Evolutionary conservation across 1,140 invertebrate species (phyloP).

Genomic region (Mylabris phalerata): DNA sequence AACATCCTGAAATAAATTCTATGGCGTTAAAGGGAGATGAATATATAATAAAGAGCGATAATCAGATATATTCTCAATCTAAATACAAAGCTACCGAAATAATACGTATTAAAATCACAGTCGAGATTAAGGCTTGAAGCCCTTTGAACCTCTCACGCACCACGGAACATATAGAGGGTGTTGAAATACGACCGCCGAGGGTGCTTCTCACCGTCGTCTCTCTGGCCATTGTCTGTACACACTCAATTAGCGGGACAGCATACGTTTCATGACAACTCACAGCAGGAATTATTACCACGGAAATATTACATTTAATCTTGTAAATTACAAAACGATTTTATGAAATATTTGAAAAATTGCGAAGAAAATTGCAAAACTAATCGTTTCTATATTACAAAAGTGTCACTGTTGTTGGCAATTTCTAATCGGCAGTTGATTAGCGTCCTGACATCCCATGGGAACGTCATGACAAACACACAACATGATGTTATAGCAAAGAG

Average conservation of each 20-base stretch:
- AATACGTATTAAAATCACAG: conserved; percentile 41
- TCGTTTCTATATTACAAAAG: too few species aligned
- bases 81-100: conserved; percentile 37
- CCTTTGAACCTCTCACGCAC: conserved; percentile 39
- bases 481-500: too few species aligned
- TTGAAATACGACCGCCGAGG: conserved; percentile 26
- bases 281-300: too few species aligned
- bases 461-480: too few species aligned
- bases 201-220: conserved; percentile 10
- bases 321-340: too few species aligned
- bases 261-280: conserved; percentile 23
- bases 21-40: not conserved
- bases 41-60: conserved; percentile 15
- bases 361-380: too few species aligned
- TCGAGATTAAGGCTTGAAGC: conserved; percentile 31
- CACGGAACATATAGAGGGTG: conserved; percentile 26
- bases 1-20: too few species aligned
- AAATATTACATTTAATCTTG: too few species aligned
- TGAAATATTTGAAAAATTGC: too few species aligned
- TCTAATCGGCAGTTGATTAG: too few species aligned
- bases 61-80: conserved; percentile 37
- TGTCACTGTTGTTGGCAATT: too few species aligned
- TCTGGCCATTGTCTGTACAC: conserved; percentile 28
- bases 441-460: too few species aligned
- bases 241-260: conserved; percentile 29